These are phyloP conservation scores for Mobula hypostoma DNA, from an alignment of 2,113 vertebrate genomes.

Conservation along the genomic window DNA sequence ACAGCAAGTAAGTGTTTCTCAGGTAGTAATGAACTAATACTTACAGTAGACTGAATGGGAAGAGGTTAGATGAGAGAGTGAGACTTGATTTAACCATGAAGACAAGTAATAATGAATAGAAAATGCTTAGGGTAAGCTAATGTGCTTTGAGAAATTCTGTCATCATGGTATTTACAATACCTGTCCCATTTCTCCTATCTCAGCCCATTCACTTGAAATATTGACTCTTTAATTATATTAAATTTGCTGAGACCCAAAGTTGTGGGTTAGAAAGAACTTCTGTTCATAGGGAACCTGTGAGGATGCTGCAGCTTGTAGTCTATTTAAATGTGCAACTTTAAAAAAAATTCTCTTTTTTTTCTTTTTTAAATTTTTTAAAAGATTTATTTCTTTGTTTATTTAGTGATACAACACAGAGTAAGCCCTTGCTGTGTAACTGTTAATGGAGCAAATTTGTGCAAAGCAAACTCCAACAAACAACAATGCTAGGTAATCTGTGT, in stretches of 20 bases:
- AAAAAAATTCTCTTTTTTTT: too few species aligned
- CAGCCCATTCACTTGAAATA: background rate
- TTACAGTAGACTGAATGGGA: background rate
- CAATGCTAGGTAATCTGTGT: background rate
- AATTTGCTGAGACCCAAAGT: background rate
- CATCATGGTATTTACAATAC: background rate
- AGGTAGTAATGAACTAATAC: background rate
- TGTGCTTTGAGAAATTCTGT: background rate
- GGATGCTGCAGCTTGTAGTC: background rate
- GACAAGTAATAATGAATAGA: background rate
- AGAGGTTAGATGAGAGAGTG: background rate
- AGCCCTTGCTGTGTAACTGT: background rate
- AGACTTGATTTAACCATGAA: background rate
- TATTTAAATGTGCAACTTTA: background rate
- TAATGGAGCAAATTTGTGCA: background rate
- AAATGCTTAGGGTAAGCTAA: background rate
- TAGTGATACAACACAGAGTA: too few species aligned
- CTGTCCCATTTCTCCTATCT: background rate
- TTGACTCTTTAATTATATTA: background rate
- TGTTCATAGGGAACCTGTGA: background rate
- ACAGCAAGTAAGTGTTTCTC: constrained; percentile 65
- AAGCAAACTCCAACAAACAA: background rate
- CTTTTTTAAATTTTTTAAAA: too few species aligned
- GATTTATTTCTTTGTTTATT: too few species aligned
- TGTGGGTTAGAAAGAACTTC: background rate